A percentile compares a stretch with the other conserved stretches of the same genome.
These are phyloP conservation scores for Eulemur macaco DNA, from an alignment of 2,113 vertebrate species.

Conservation along the genomic window DNA sequence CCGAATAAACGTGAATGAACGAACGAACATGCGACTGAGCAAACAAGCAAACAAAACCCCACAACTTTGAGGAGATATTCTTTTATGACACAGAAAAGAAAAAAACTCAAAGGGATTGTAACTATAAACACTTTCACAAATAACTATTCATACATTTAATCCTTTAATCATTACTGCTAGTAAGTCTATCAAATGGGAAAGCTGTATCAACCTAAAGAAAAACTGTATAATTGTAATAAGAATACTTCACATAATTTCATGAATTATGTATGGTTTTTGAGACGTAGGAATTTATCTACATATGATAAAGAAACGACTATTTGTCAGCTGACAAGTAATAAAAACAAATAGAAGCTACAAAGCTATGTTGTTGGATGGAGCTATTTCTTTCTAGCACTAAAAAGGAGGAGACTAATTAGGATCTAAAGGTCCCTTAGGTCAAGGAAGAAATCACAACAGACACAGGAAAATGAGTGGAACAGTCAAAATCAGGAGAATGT, in stretches of 20 bases:
- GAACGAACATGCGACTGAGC: neutral
- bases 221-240: neutral
- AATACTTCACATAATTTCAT: neutral
- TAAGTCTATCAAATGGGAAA: neutral
- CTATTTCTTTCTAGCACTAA: neutral
- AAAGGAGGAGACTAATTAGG: neutral
- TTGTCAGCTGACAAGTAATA: neutral
- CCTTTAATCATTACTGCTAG: neutral
- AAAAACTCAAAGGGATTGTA: neutral
- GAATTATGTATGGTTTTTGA: neutral
- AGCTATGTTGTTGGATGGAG: neutral
- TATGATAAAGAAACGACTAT: neutral
- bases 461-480: neutral
- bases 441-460: neutral
- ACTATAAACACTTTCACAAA: neutral
- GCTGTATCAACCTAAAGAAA: neutral
- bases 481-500: neutral
- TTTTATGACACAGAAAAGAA: neutral
- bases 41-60: neutral
- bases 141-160: neutral
- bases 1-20: neutral
- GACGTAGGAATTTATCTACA: neutral
- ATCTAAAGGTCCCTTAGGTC: neutral
- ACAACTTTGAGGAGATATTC: neutral
- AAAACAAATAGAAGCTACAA: neutral